Evolutionary conservation across 2,797 vertebrate species (phyloP).

Genomic region (Pantherophis alleghaniensis): DNA sequence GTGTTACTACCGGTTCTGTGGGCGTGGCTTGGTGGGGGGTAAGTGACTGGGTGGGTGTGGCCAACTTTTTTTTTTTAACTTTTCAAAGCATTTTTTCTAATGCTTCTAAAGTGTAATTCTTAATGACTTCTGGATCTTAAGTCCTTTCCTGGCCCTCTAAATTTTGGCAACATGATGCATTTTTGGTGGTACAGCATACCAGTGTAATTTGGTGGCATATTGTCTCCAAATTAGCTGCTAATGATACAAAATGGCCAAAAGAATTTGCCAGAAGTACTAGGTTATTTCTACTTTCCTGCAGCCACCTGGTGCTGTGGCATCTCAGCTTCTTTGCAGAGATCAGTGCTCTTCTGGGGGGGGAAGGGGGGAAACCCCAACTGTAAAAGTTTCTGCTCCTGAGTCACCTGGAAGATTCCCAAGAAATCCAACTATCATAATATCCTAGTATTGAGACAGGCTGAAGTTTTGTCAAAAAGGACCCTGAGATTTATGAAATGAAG

Average conservation of each 20-base stretch:
- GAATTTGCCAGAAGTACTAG: not conserved
- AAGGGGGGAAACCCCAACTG: rapidly evolving
- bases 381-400: not conserved
- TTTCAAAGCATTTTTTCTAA: no score
- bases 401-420: not conserved
- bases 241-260: not conserved
- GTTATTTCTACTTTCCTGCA: not conserved
- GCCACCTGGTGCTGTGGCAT: not conserved
- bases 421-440: slow-evolving; percentile 8
- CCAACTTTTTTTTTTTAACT: no score
- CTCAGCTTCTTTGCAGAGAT: not conserved
- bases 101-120: not conserved
- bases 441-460: slow-evolving; percentile 48
- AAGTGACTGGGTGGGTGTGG: no score
- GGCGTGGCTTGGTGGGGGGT: no score
- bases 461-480: slow-evolving; percentile 65
- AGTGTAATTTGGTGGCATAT: not conserved
- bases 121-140: not conserved
- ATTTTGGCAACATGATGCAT: not conserved
- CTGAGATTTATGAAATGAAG: slow-evolving; percentile 52
- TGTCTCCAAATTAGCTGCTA: not conserved
- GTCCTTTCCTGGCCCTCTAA: not conserved
- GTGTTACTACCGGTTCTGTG: not conserved
- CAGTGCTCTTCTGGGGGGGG: not conserved
- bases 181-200: not conserved